phyloP scores from a whole-genome alignment of 2,797 vertebrate genomes.

The Phataginus tricuspis region DNA sequence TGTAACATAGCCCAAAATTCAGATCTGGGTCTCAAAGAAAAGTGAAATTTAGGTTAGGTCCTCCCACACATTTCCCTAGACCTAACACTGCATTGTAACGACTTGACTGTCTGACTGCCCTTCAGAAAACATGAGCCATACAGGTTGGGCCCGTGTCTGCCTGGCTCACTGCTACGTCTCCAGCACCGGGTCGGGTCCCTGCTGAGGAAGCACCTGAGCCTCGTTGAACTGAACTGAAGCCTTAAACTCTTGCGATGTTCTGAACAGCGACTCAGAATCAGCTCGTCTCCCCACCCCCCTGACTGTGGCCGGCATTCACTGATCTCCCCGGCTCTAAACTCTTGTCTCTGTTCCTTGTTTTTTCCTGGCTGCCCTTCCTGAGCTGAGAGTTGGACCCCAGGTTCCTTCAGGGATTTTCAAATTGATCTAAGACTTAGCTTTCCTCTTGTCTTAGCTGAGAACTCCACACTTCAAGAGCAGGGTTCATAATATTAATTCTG shows the following conservation, averaged over 20 bases:
- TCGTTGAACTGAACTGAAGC: background rate
- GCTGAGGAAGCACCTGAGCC: background rate
- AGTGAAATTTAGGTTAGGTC: background rate
- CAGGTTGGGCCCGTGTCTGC: background rate
- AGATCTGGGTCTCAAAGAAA: background rate
- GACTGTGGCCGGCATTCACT: background rate
- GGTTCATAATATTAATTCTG: background rate
- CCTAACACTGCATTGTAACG: background rate
- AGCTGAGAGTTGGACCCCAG: background rate
- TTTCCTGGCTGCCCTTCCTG: background rate
- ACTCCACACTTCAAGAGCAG: background rate
- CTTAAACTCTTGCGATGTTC: background rate
- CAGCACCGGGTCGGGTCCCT: background rate
- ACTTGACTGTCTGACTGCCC: background rate
- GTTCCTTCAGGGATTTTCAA: background rate
- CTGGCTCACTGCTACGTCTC: background rate
- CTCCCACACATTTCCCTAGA: background rate
- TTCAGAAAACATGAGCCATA: background rate
- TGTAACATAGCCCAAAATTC: background rate
- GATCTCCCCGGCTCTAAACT: background rate
- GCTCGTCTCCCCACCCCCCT: background rate
- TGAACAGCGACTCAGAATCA: background rate
- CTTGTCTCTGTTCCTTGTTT: background rate
- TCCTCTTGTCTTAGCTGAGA: background rate
- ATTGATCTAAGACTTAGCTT: conserved; percentile 1